phyloP scores from a whole-genome alignment of 1,140 invertebrate genomes.

The Oscheius sp. region DNA sequence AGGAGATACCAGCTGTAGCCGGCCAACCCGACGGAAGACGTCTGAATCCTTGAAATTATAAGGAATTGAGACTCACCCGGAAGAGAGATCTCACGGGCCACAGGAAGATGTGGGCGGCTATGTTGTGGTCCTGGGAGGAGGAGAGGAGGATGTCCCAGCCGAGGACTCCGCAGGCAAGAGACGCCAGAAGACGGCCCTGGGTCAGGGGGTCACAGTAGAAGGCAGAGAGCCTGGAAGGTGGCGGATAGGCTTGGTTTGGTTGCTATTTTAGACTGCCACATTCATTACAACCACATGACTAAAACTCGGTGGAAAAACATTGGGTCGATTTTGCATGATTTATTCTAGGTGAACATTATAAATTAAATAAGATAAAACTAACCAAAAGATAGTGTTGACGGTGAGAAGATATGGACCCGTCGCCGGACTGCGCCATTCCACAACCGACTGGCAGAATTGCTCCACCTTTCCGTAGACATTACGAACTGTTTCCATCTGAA shows the following conservation, averaged over 20 bases:
- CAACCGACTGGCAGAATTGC: conserved; percentile 14
- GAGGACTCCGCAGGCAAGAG: conserved; percentile 21
- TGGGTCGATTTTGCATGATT: too few relatives aligned
- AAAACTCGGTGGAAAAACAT: not conserved
- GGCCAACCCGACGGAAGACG: conserved; percentile 10
- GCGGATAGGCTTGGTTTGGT: not conserved
- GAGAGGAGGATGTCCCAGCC: conserved; percentile 41
- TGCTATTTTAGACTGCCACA: not conserved
- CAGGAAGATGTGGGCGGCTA: conserved; percentile 26
- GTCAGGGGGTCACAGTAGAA: conserved; percentile 26
- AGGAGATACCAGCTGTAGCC: conserved; percentile 19
- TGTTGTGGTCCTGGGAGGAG: conserved; percentile 26
- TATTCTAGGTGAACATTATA: not conserved
- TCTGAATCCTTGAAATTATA: conserved; percentile 17
- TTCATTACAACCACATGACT: not conserved
- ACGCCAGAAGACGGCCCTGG: conserved; percentile 19
- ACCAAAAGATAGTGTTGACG: conserved; percentile 38
- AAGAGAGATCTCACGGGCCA: conserved; percentile 36
- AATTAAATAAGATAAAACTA: conserved; percentile 10
- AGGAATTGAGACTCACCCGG: conserved; percentile 21
- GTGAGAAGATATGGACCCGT: conserved; percentile 37
- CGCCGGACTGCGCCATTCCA: conserved; percentile 38
- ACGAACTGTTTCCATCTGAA: conserved; percentile 13
- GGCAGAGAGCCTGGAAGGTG: conserved; percentile 15
- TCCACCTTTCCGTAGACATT: not conserved